Conservation (phyloP, 2,797 vertebrate species). For the Poecilia gillii region DNA sequence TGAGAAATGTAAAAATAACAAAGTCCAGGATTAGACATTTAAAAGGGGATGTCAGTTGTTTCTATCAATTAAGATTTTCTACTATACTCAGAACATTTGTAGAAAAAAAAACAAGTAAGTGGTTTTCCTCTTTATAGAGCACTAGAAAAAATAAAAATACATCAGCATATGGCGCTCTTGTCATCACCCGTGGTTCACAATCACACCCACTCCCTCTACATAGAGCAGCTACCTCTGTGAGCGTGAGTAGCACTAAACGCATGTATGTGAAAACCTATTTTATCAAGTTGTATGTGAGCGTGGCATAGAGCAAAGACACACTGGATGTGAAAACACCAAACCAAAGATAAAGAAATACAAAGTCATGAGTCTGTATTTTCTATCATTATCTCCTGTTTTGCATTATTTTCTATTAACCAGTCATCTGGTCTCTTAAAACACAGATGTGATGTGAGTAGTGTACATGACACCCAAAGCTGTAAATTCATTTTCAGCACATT, state of each 20-base stretch:
- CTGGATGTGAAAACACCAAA: constrained; percentile 52
- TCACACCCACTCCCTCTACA: constrained; percentile 64
- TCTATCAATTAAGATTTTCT: background rate
- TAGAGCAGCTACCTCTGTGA: constrained; percentile 39
- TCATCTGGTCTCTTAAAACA: constrained; percentile 1
- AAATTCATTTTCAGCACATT: constrained; percentile 6
- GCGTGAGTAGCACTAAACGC: constrained; percentile 8
- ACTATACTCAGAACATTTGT: constrained; percentile 5
- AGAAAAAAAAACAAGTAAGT: constrained; percentile 23
- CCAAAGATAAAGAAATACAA: constrained; percentile 39
- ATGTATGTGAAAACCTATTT: constrained; percentile 14
- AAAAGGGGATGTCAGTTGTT: background rate
- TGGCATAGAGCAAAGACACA: constrained; percentile 13
- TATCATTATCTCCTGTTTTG: constrained; percentile 29
- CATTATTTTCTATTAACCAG: constrained; percentile 15
- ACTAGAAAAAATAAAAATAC: constrained; percentile 42
- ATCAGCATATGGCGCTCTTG: constrained; percentile 77
- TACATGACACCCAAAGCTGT: constrained; percentile 16
- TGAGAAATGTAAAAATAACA: background rate
- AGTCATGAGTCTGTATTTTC: constrained; percentile 28
- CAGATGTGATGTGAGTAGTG: background rate
- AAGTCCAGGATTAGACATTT: background rate
- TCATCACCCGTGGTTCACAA: constrained; percentile 74
- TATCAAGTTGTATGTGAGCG: constrained; percentile 25
- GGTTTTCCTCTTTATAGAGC: constrained; percentile 31